Evolutionary conservation across 2,888 invertebrate genomes (phyloP).

Genomic region (Belgica antarctica): DNA sequence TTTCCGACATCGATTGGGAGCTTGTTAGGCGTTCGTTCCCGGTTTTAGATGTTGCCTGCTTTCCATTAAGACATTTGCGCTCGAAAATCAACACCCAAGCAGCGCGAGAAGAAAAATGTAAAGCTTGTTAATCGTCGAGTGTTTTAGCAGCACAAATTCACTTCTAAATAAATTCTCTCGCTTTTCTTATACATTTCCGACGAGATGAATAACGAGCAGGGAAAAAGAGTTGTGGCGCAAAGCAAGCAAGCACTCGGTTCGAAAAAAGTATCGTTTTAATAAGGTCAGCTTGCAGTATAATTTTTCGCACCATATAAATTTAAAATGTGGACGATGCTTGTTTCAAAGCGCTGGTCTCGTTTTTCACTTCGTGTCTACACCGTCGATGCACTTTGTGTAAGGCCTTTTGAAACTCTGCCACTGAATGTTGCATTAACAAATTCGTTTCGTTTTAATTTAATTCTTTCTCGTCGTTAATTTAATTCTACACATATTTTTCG

Average conservation of each 20-base stretch:
- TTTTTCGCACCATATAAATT: constrained; percentile 40
- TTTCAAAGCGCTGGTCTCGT: constrained; percentile 9
- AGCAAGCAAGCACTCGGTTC: no score
- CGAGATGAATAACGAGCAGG: constrained; percentile 9
- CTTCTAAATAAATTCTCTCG: constrained; percentile 16
- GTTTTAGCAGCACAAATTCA: constrained; percentile 15
- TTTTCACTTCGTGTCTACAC: neutral
- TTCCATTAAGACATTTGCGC: constrained; percentile 16
- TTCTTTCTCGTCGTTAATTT: neutral
- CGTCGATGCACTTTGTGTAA: no score
- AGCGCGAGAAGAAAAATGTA: neutral
- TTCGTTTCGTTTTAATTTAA: neutral
- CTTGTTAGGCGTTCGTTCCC: neutral
- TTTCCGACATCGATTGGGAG: neutral
- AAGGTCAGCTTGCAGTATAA: constrained; percentile 34
- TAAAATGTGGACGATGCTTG: neutral
- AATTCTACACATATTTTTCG: neutral
- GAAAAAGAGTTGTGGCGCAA: constrained; percentile 15
- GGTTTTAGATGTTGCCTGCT: no score
- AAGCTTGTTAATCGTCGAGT: constrained; percentile 17
- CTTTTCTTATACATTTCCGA: neutral
- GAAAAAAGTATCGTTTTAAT: constrained; percentile 22
- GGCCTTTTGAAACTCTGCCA: no score
- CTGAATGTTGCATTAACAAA: no score
- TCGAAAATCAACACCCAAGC: neutral